Conservation (phyloP, 2,888 invertebrate species). For the Drosophila falleni region DNA sequence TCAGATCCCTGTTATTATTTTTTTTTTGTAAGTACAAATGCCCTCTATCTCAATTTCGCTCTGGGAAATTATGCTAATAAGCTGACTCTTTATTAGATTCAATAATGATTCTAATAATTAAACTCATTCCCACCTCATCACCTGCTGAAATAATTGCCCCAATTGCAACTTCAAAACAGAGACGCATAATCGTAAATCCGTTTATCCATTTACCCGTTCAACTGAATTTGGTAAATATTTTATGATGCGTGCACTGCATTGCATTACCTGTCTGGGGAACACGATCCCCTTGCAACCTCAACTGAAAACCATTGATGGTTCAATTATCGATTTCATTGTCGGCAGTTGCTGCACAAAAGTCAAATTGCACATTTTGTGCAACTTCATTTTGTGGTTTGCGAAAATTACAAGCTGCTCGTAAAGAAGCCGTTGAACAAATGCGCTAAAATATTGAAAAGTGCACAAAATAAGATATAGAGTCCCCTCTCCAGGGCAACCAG, state of each 20-base stretch:
- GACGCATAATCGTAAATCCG: conserved; percentile 59
- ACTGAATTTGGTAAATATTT: conserved; percentile 65
- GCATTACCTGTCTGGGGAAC: conserved; percentile 43
- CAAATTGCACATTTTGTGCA: conserved; percentile 61
- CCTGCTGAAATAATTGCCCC: background rate
- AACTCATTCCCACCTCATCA: background rate
- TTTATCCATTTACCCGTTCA: conserved; percentile 54
- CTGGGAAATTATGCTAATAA: background rate
- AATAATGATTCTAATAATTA: conserved; percentile 28
- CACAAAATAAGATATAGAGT: conserved; percentile 19
- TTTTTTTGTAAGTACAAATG: no score
- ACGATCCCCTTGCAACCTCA: background rate
- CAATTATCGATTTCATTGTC: conserved; percentile 43
- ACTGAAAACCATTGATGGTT: conserved; percentile 9
- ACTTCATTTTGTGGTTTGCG: conserved; percentile 63
- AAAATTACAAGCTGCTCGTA: conserved; percentile 65
- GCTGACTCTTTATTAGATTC: background rate
- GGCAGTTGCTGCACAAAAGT: conserved; percentile 53
- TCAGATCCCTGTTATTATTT: no score
- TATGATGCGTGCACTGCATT: conserved; percentile 55
- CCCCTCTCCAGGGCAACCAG: conserved; percentile 1
- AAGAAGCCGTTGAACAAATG: conserved; percentile 51
- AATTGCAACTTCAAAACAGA: conserved; percentile 37
- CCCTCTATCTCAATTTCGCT: background rate
- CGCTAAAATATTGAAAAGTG: conserved; percentile 56